A percentile compares a stretch with the other conserved stretches of the same genome.
Conservation (phyloP, 2,797 vertebrate species). For the Menidia menidia region DNA sequence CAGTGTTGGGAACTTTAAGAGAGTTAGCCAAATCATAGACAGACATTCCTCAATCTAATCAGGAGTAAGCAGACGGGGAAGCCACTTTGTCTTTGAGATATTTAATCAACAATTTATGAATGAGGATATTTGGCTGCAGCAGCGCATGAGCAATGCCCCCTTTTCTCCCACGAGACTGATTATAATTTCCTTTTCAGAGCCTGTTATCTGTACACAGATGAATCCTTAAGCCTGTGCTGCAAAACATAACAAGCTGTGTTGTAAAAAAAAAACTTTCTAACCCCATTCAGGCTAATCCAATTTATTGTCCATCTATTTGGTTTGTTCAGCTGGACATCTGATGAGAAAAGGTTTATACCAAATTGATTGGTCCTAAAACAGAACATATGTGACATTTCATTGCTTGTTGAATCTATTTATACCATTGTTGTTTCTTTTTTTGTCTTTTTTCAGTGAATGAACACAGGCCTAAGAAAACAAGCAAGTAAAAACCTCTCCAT, state of each 20-base stretch:
- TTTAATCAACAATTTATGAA: conserved; percentile 63
- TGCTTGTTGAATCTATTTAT: background rate
- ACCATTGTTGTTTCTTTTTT: background rate
- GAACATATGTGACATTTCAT: conserved; percentile 26
- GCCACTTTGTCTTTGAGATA: conserved; percentile 55
- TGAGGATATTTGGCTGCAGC: conserved; percentile 55
- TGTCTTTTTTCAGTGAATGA: background rate
- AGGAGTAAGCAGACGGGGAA: conserved; percentile 36
- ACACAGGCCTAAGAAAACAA: background rate
- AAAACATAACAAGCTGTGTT: conserved; percentile 54
- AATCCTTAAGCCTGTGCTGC: conserved; percentile 46
- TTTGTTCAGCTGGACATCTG: conserved; percentile 18
- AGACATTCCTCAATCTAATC: conserved; percentile 43
- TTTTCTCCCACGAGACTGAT: conserved; percentile 54
- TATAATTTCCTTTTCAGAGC: conserved; percentile 63
- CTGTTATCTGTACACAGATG: conserved; percentile 61
- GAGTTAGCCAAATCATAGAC: conserved; percentile 15
- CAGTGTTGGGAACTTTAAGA: background rate
- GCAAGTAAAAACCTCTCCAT: background rate
- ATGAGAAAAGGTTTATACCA: conserved; percentile 16
- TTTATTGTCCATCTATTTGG: conserved; percentile 40
- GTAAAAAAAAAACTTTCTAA: conserved; percentile 24
- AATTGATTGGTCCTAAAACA: conserved; percentile 22
- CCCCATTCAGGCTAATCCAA: conserved; percentile 20
- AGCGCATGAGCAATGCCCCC: conserved; percentile 33